These are phyloP conservation scores for Ornithoptera priamus DNA, from an alignment of 2,888 invertebrate species.

Conservation along the genomic window DNA sequence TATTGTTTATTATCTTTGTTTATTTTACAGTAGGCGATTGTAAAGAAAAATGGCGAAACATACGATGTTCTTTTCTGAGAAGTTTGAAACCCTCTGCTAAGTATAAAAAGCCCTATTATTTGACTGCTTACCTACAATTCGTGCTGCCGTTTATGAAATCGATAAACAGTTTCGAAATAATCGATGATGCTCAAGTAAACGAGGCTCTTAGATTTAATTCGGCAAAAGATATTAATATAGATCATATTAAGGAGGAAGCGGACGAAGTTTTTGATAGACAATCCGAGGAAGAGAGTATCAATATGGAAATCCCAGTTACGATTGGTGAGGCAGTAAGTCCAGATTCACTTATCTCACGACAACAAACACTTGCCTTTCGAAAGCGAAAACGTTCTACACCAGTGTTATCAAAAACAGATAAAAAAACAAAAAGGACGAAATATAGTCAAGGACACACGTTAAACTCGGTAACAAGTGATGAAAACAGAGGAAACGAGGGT, in stretches of 20 bases:
- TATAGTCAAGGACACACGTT: not conserved
- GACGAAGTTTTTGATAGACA: constrained; percentile 18
- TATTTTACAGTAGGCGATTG: constrained; percentile 44
- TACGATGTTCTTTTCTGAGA: constrained; percentile 45
- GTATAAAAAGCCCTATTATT: constrained; percentile 45
- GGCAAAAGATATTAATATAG: constrained; percentile 26
- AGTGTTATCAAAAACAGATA: constrained; percentile 5
- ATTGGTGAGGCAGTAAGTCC: constrained; percentile 8
- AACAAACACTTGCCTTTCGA: constrained; percentile 1
- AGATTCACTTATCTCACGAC: constrained; percentile 4
- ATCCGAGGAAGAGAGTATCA: constrained; percentile 12
- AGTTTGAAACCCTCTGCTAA: constrained; percentile 42
- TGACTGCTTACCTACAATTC: constrained; percentile 43
- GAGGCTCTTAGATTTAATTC: constrained; percentile 23
- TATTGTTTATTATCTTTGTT: not conserved
- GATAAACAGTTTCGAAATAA: constrained; percentile 30
- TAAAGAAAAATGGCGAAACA: constrained; percentile 50
- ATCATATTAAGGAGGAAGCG: constrained; percentile 30
- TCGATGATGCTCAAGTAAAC: constrained; percentile 22
- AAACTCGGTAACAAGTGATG: constrained; percentile 1
- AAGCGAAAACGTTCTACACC: constrained; percentile 12
- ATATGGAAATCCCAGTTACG: constrained; percentile 9
- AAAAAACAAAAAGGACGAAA: constrained; percentile 14
- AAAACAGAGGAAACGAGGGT: constrained; percentile 27
- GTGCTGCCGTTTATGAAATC: constrained; percentile 46